Conservation (phyloP, 2,113 vertebrate species). For the Centropristis striata region DNA sequence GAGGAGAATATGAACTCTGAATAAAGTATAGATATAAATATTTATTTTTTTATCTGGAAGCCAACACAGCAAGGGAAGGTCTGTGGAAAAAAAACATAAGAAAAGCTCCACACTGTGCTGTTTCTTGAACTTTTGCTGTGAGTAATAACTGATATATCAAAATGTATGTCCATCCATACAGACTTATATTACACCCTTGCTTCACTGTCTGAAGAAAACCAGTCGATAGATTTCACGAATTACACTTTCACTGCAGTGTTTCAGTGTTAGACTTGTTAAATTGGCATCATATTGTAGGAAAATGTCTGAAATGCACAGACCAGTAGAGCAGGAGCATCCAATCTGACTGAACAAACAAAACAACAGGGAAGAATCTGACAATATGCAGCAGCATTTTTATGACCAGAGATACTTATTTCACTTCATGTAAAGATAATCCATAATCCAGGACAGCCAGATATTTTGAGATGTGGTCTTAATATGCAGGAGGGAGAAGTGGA, state of each 20-base stretch:
- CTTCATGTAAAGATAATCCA: constrained; percentile 31
- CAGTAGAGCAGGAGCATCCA: constrained; percentile 7
- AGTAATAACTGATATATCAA: background rate
- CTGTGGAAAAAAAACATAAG: background rate
- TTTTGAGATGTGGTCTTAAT: constrained; percentile 16
- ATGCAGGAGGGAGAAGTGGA: background rate
- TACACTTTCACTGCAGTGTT: background rate
- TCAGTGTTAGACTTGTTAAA: constrained; percentile 17
- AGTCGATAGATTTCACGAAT: background rate
- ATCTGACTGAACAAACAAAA: constrained; percentile 30
- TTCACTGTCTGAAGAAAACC: background rate
- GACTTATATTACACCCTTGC: background rate
- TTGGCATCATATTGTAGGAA: constrained; percentile 4
- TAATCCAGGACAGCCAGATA: constrained; percentile 14
- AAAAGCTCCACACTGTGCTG: background rate
- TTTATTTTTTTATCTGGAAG: background rate
- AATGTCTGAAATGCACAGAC: constrained; percentile 16
- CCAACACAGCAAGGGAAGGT: background rate
- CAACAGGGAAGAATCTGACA: background rate
- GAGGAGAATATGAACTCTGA: background rate
- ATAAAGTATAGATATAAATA: background rate
- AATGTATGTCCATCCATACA: background rate
- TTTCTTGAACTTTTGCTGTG: constrained; percentile 11
- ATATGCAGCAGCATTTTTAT: background rate
- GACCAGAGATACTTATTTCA: constrained; percentile 7